Percentiles rank a stretch among this genome's conserved stretches.
Conservation (phyloP, 92 coral and sea anemone species). For the Virgularia gustaviana region DNA sequence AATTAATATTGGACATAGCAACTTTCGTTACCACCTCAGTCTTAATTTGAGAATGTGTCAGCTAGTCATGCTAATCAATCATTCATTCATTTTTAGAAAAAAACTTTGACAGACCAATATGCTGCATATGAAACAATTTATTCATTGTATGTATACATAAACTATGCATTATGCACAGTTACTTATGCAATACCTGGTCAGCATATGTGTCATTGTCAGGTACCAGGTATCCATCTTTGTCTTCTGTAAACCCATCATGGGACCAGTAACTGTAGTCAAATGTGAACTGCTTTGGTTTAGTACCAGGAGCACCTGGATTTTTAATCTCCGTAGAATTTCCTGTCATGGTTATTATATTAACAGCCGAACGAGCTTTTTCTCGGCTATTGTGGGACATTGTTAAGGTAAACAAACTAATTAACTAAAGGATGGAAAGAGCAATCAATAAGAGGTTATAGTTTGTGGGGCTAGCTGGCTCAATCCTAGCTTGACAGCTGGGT, state of each 20-base stretch:
- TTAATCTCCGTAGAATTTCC: slow-evolving; percentile 72
- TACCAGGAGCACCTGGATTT: slow-evolving; percentile 64
- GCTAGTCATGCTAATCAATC: no score
- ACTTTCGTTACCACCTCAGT: no score
- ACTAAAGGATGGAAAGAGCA: neutral
- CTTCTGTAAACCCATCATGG: slow-evolving; percentile 81
- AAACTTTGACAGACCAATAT: neutral
- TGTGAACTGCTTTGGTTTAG: slow-evolving; percentile 75
- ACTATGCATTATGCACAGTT: no score
- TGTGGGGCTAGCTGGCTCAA: neutral
- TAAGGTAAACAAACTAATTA: slow-evolving; percentile 33
- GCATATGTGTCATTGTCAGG: slow-evolving; percentile 69
- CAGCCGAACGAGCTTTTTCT: slow-evolving; percentile 81
- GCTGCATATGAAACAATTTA: neutral
- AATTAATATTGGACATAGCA: no score
- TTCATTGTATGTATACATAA: neutral
- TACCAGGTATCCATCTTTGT: slow-evolving; percentile 68
- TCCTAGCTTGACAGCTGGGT: neutral
- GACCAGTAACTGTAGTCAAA: slow-evolving; percentile 97
- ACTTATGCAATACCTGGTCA: slow-evolving; percentile 94
- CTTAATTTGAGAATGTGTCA: no score
- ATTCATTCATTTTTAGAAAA: no score
- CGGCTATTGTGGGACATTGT: slow-evolving; percentile 70
- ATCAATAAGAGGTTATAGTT: neutral
- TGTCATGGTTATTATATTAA: slow-evolving; percentile 70